These are phyloP conservation scores for Prunella strophiata DNA, from an alignment of 2,797 vertebrate genomes.

Conservation along the genomic window DNA sequence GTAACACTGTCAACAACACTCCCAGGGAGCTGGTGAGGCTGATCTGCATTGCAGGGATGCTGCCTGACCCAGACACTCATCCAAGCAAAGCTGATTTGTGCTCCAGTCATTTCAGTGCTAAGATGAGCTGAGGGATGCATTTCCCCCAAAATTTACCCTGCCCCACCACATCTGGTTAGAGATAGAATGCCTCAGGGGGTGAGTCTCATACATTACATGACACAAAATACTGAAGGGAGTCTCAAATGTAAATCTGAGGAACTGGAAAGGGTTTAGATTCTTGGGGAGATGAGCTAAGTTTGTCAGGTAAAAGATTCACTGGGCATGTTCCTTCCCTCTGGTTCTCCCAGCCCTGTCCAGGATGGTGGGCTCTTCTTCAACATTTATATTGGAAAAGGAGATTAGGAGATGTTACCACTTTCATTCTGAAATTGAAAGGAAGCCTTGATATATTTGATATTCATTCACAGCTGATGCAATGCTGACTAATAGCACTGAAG, in stretches of 20 bases:
- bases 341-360: neutral
- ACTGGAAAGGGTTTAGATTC: neutral
- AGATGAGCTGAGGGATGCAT: neutral
- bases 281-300: neutral
- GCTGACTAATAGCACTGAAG: slow-evolving; percentile 2
- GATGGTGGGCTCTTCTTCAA: neutral
- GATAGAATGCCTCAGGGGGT: neutral
- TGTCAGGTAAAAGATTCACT: neutral
- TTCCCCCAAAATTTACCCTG: neutral
- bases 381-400: neutral
- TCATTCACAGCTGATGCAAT: neutral
- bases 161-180: neutral
- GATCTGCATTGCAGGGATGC: slow-evolving; percentile 6
- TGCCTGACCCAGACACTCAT: neutral
- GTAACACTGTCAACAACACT: neutral
- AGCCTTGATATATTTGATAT: neutral
- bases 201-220: fast-evolving
- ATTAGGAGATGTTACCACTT: neutral
- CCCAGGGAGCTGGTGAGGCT: neutral
- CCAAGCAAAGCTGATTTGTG: neutral
- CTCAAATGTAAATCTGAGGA: neutral
- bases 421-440: neutral
- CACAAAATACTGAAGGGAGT: neutral
- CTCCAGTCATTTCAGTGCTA: neutral
- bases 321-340: neutral